Evolutionary conservation across 1,140 invertebrate genomes (phyloP), one percentile per base, ranked within the genome.

Genomic region (Drosophila ercepeae): DNA sequence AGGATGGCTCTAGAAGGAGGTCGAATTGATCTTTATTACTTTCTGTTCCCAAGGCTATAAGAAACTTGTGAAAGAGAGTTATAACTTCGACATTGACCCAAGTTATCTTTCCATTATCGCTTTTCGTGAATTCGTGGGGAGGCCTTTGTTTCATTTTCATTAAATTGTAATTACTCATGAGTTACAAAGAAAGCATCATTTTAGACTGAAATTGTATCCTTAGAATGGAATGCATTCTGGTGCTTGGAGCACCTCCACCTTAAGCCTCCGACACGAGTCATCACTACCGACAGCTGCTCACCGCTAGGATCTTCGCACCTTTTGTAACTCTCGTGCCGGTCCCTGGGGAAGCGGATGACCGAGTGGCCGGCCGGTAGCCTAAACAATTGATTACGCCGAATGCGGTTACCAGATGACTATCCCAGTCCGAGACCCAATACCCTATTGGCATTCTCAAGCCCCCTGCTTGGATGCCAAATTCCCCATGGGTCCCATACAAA

Each of bases 381-480:
- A 39, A 64, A 84, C 79, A 88, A 88, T 88, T 88, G 82, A 88
- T 88, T 88, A 75, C 82, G 82, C 57, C 78, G 82, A 82, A 88
- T 88, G 77, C 82, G 82, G 78, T 89, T 88, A 88, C 57, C 71
- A 63, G 67, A 61, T 84, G 75, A 79, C 64, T 84, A 14, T 69
- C 29, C 29, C 27, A 16, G 13, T 13, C n/a, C 36, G 2, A 36
- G 34, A n/a, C 19, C 45, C 16, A 32, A 14, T 8, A 29, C 11
- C 9, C 32, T 23, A 32, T 29, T 57, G 51, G 57, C 19, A 16
- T 8, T 45, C 54, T 49, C 42, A 53, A 63, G 64, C 64, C 75
- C 63, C 71, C 34, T 13, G 41, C 36, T 21, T 34, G 46, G 36
- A 16, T 48, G 39, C 53, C 52, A 60, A 76, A 78, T 83, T 74